A percentile compares a stretch with the other conserved stretches of the same genome.
Conservation (phyloP, 2,113 vertebrate species). For the Raja brachyura region DNA sequence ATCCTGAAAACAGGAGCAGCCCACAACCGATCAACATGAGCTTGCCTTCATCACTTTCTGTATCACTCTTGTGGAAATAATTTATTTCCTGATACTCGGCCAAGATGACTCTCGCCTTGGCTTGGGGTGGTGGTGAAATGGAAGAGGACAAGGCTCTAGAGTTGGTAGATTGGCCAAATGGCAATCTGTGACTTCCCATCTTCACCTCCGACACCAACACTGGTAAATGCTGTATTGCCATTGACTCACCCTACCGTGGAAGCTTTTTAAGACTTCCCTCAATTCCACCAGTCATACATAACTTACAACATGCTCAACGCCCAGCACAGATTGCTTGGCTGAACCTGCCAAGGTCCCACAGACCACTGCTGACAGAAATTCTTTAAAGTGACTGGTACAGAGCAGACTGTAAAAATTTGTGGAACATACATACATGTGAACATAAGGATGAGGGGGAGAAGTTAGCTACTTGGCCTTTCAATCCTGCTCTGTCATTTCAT, state of each 20-base stretch:
- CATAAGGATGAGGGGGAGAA: no score
- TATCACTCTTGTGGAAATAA: neutral
- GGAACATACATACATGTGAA: neutral
- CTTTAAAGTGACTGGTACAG: neutral
- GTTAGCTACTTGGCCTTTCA: no score
- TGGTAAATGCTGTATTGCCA: neutral
- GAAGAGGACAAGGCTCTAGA: neutral
- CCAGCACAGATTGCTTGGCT: neutral
- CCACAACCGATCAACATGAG: neutral
- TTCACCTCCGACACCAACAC: neutral
- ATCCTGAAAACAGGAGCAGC: neutral
- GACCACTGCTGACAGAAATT: neutral
- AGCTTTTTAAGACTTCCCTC: neutral
- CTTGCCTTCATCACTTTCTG: slow-evolving; percentile 7
- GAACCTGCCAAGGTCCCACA: neutral
- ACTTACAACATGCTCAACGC: neutral
- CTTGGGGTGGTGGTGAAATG: neutral
- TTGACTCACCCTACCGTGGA: neutral
- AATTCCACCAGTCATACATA: neutral
- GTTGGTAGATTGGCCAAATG: neutral
- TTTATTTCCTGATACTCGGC: neutral
- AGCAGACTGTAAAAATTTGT: neutral
- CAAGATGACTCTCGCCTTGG: neutral
- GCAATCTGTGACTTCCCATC: neutral
- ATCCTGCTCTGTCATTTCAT: no score